phyloP scores from a whole-genome alignment of 2,888 invertebrate species.

The Lymantria dispar region DNA sequence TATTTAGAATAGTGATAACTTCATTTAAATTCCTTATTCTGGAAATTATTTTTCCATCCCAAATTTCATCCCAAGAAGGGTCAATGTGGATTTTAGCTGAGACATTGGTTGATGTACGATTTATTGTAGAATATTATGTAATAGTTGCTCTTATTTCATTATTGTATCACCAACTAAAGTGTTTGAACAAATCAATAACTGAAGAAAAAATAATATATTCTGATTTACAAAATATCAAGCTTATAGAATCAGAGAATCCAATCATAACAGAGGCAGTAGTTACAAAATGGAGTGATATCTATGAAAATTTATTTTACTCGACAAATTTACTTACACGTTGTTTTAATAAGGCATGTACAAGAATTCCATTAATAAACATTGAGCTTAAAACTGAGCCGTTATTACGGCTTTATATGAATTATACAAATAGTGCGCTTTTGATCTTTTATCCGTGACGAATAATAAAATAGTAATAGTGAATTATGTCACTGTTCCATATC shows the following conservation, averaged over 20 bases:
- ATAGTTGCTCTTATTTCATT: background rate
- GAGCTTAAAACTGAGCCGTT: background rate
- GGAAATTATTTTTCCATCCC: background rate
- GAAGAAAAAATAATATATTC: background rate
- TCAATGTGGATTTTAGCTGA: background rate
- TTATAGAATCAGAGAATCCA: background rate
- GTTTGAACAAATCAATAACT: background rate
- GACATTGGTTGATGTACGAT: background rate
- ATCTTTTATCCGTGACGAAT: too few relatives aligned
- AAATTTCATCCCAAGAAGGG: background rate
- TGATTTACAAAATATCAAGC: background rate
- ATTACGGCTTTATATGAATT: background rate
- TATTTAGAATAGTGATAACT: background rate
- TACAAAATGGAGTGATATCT: background rate
- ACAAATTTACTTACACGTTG: background rate
- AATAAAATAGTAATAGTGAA: too few relatives aligned
- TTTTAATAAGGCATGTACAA: background rate
- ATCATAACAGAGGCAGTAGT: background rate
- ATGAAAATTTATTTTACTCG: background rate
- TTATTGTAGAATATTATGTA: background rate
- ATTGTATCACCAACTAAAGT: background rate
- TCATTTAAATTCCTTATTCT: background rate
- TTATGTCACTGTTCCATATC: too few relatives aligned
- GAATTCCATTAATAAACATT: too few relatives aligned
- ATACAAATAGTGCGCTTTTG: too few relatives aligned